These are phyloP conservation scores for Nyctibius bracteatus DNA, from an alignment of 2,113 vertebrate species.

Conservation along the genomic window DNA sequence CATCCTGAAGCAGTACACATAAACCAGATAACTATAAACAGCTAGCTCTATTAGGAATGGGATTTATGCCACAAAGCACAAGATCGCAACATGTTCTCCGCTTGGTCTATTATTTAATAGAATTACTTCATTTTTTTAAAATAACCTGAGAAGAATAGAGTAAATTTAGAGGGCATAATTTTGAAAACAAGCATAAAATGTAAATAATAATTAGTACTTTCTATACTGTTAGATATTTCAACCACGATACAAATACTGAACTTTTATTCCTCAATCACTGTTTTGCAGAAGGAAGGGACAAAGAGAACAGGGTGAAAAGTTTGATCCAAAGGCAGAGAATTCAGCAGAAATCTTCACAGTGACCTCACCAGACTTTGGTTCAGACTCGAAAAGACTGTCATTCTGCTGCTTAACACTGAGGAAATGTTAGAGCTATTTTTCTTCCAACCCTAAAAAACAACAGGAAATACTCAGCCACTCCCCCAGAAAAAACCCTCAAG, in stretches of 20 bases:
- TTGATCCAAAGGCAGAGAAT: not conserved
- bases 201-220: not conserved
- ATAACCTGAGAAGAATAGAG: slow-evolving; percentile 40
- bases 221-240: not conserved
- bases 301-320: not conserved
- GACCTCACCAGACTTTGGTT: not conserved
- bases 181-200: slow-evolving; percentile 35
- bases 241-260: not conserved
- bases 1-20: slow-evolving; percentile 84
- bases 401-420: not conserved
- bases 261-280: not conserved
- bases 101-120: not conserved
- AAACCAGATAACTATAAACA: slow-evolving; percentile 83
- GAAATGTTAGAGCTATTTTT: slow-evolving; percentile 4
- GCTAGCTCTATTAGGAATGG: slow-evolving; percentile 68
- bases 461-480: not conserved
- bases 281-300: not conserved
- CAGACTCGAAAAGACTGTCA: not conserved
- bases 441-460: not conserved
- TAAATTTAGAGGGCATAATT: slow-evolving; percentile 37
- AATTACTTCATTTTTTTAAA: not conserved
- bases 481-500: not conserved
- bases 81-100: slow-evolving; percentile 67
- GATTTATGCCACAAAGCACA: slow-evolving; percentile 74
- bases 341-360: not conserved